phyloP scores from a whole-genome alignment of 2,797 vertebrate genomes.

The Pseudochaenichthys georgianus region DNA sequence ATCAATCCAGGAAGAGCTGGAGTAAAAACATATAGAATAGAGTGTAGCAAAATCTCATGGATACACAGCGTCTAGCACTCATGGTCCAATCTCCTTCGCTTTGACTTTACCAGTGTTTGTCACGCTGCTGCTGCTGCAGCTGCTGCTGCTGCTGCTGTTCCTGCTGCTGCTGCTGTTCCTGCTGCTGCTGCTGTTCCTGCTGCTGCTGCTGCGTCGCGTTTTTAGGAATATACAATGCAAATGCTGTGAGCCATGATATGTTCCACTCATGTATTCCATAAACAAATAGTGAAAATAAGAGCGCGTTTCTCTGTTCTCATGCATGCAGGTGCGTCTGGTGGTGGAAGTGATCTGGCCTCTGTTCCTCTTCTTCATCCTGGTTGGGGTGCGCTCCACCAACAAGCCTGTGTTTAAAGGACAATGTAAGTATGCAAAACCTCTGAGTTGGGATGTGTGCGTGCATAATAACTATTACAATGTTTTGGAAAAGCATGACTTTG shows the following conservation, averaged over 20 bases:
- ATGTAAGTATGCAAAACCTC: slow-evolving; percentile 88
- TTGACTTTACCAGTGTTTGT: not conserved
- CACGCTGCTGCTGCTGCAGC: too few species aligned
- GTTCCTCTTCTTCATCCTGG: slow-evolving; percentile 96
- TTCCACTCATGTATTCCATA: not conserved
- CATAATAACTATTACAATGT: not conserved
- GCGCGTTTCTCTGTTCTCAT: slow-evolving; percentile 11
- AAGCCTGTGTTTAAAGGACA: slow-evolving; percentile 91
- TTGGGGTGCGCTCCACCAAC: slow-evolving; percentile 92
- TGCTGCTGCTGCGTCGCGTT: too few species aligned
- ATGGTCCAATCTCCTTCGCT: not conserved
- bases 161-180: too few species aligned
- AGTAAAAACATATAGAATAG: slow-evolving; percentile 1
- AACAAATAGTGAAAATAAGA: slow-evolving; percentile 18
- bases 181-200: too few species aligned
- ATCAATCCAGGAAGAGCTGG: slow-evolving; percentile 21
- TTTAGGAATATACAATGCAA: slow-evolving; percentile 2
- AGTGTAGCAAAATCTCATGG: not conserved
- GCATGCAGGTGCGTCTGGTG: slow-evolving; percentile 89
- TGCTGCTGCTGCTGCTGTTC: too few species aligned
- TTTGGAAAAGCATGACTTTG: too few species aligned
- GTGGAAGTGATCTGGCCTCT: slow-evolving; percentile 95
- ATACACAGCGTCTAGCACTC: not conserved
- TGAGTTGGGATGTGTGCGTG: not conserved
- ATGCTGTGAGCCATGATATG: not conserved